phyloP scores from a whole-genome alignment of 2,113 vertebrate species.

The Brachionichthys hirsutus region DNA sequence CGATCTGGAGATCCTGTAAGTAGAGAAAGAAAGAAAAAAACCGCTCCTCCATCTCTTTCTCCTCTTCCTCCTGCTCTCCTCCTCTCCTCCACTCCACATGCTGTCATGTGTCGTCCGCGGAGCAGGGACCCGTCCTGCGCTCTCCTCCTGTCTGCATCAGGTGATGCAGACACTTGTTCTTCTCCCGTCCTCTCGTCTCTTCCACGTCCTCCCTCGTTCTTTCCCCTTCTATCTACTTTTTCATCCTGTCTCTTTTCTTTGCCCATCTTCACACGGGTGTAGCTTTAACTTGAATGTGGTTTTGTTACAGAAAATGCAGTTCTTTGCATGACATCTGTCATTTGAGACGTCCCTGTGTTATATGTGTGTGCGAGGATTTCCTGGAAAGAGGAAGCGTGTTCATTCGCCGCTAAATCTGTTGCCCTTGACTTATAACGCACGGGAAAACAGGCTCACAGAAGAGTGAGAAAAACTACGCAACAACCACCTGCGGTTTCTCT shows the following conservation, averaged over 20 bases:
- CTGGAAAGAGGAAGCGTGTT: constrained; percentile 32
- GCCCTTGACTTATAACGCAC: constrained; percentile 45
- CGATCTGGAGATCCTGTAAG: constrained; percentile 99
- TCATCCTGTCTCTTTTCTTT: not conserved
- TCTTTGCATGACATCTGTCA: constrained; percentile 8
- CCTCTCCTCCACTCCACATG: constrained; percentile 10
- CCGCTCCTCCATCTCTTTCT: constrained; percentile 21
- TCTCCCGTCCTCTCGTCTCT: constrained; percentile 11
- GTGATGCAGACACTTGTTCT: not conserved
- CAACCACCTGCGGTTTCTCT: constrained; percentile 47
- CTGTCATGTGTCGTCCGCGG: constrained; percentile 19
- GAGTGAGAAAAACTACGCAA: constrained; percentile 2
- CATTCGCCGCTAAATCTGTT: constrained; percentile 29
- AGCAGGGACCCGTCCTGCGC: constrained; percentile 30
- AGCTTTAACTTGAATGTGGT: too few species aligned
- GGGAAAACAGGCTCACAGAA: constrained; percentile 1
- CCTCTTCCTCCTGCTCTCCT: constrained; percentile 21
- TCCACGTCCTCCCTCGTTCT: not conserved
- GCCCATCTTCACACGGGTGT: not conserved
- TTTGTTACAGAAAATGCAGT: not conserved
- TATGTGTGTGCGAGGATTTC: constrained; percentile 9
- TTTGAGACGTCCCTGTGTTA: not conserved
- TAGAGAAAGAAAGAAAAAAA: constrained; percentile 58
- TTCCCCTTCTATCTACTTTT: constrained; percentile 23
- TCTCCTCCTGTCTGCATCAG: constrained; percentile 21